Evolutionary conservation across 2,888 invertebrate genomes (phyloP), one percentile per base, ranked within the genome.

Genomic region (Heliconius hortense): DNA sequence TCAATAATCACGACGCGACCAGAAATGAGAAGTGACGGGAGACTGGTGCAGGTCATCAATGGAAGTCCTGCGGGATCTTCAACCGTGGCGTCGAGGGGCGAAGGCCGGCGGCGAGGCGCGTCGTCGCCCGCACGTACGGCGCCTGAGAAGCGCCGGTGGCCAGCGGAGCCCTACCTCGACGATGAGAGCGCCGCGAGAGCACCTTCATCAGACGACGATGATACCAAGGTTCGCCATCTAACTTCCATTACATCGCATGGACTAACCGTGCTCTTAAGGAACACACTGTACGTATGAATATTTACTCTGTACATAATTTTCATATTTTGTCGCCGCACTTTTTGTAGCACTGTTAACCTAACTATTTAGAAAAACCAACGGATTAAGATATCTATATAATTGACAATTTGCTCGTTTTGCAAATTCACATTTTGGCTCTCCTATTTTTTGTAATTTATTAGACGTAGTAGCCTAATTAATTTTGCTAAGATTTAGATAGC

Each of bases 111-210:
- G 63, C 89, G 91, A 78, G 91, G 89, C 60, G 94, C 91, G 59
- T 93, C 91, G 76, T 91, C 93, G n/a, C 91, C 94, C 88, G 95
- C 85, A 89, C 94, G 91, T 81, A 89, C 95, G 87, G 89, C 95
- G 82, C 95, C 96, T 76, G 96, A 97, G 92, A 96, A 97, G 92
- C 95, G 97, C 84, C 97, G 97, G 90, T 96, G 96, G 97, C 96
- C 90, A 53, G 90, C 90, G 81, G 87, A 84, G 81, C 85, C 89
- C 80, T 88, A 89, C 82, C 84, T 84, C 81, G 84, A 85, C 73
- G 87, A 87, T 79, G 86, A 85, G 76, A 81, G 82, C 73, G 83
- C 89, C 56, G 82, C 87, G 72, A 78, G 87, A 15, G 84, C 90
- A 48, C 88, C 90, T 59, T 88, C 88, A 73, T 86, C 87, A 28